Evolutionary conservation across 2,888 invertebrate genomes (phyloP), one percentile per base, ranked within the genome.

Genomic region (Lithosia quadra): DNA sequence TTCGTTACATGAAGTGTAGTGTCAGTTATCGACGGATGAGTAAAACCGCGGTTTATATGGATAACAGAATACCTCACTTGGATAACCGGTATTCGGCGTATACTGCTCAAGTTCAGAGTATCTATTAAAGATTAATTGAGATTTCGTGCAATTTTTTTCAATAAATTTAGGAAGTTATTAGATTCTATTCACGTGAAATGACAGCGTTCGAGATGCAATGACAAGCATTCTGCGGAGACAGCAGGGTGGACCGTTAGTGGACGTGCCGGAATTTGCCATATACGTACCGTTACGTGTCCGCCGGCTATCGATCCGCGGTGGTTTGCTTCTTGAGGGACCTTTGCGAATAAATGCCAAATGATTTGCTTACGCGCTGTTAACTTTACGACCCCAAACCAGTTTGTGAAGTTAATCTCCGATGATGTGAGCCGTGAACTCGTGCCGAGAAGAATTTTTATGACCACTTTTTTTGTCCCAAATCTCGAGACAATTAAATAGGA

Each of bases 191-290:
- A 86, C 80, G 85, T 81, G 81, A 76, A 76, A 77, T 82, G 85
- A 81, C 63, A 58, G 79, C 73, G 73, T 77, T 77, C 73, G 84
- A 86, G 83, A 81, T 86, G 85, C 86, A 86, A 88, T 90, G 88
- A 89, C 85, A 84, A 85, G 88, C 85, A 84, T 88, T 85, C 81
- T 76, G 82, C 72, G 79, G 83, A 86, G 87, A 84, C 87, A 86
- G 83, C 81, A 82, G 81, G 79, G 62, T 72, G 83, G 80, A 88
- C 93, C 93, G 93, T 93, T 93, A 93, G 78, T 80, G 85, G 85
- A 89, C 91, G 92, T 89, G 89, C 78, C 81, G 90, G 90, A 86
- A 92, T 92, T 88, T 81, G 79, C 77, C 80, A 75, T 80, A 77
- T 81, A 65, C 65, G 77, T 87, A 87, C 91, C 91, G 91, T 91